These are phyloP conservation scores for Incurvaria masculella DNA, from an alignment of 2,888 invertebrate species.

Conservation along the genomic window DNA sequence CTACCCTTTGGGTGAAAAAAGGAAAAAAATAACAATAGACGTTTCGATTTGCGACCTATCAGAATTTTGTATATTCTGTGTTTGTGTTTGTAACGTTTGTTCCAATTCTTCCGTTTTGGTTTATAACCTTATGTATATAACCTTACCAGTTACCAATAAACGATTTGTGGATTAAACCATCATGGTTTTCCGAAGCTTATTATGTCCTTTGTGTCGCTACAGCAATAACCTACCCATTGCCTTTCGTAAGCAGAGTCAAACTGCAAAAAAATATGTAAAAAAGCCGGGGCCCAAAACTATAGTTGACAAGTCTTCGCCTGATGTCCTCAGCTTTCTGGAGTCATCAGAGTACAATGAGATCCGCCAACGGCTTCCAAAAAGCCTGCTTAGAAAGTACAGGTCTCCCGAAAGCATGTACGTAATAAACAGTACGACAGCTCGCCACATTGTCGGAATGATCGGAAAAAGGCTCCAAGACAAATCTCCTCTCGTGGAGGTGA, in stretches of 20 bases:
- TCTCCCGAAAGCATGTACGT: constrained; percentile 40
- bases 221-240: neutral
- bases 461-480: constrained; percentile 25
- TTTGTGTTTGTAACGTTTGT: no score
- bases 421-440: constrained; percentile 38
- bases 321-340: constrained; percentile 35
- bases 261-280: constrained; percentile 16
- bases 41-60: no score
- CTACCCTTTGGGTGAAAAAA: no score
- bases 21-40: no score
- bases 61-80: no score
- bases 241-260: neutral
- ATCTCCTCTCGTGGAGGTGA: constrained; percentile 60
- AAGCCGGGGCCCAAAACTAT: constrained; percentile 22
- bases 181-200: neutral
- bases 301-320: constrained; percentile 27
- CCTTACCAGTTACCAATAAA: no score
- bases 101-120: no score
- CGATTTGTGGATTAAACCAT: no score
- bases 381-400: constrained; percentile 37
- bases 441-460: constrained; percentile 33
- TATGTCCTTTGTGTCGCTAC: neutral
- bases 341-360: constrained; percentile 29
- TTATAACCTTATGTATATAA: no score
- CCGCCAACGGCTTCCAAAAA: constrained; percentile 32